Base-by-base conservation (phyloP, 1,140 invertebrate species). In the Dinoponera quadriceps region DNA sequence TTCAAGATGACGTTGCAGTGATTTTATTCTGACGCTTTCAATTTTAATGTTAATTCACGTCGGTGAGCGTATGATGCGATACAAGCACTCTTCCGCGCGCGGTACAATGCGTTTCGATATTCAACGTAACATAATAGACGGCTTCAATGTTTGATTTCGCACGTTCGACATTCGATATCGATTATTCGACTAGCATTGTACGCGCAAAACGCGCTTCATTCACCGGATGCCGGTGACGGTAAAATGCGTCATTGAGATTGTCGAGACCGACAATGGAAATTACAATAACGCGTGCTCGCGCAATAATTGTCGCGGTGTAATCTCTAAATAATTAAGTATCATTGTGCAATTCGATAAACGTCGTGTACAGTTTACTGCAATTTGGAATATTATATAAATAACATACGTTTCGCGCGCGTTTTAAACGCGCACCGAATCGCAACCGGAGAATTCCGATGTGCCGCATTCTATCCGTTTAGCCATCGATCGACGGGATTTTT, bases 21-120 rank as follows among this genome's bases (percentile, higher is more conserved):
- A 77, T 77, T 77, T 77, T 77, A 77, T 77, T 77, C 74, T 66
- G 74, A 66, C 48, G 74, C 74, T 77, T 77, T 77, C 74, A 77
- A 77, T 77, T 77, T 77, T 77, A 77, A 77, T 77, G 74, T 77
- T 77, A 77, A 77, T 77, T 77, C 60, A 77, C 16, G 20, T 77
- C 62, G 29, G 74, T 66, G 60, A 20, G 60, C 74, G 60, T 54
- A 48, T 27, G 73, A 77, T 77, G 73, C 60, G 74, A 77, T 77
- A 66, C 74, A 66, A 66, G 63, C 60, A 77, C 62, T 77, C 54
- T 77, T 66, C 74, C 49, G 25, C 25, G 33, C 11, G 22, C 29
- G 18, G 5, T 55, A 77, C 74, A 77, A 77, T 66, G 20, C 29
- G 48, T 16, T 77, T 77, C 62, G 74, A 77, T 77, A 77, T 77